These are phyloP conservation scores for Antedon mediterranea DNA, from an alignment of 53 echinoderm and acorn worm species.

Conservation along the genomic window DNA sequence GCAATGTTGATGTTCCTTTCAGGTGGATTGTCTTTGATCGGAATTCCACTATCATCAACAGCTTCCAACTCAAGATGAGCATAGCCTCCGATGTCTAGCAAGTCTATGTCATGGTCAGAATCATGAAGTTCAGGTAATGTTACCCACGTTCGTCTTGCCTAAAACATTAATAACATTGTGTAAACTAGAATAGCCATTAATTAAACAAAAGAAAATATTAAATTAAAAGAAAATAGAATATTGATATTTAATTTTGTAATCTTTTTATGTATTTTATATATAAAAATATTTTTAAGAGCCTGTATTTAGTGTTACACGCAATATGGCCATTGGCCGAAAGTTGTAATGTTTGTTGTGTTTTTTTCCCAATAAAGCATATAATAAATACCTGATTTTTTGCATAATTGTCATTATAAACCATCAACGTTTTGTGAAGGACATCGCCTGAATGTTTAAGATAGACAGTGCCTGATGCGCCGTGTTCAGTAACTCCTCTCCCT, in stretches of 20 bases:
- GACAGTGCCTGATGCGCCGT: constrained; percentile 74
- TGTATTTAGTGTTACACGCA: too few species aligned
- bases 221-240: too few species aligned
- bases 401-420: constrained; percentile 29
- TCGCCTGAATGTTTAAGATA: constrained; percentile 38
- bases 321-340: too few species aligned
- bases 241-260: too few species aligned
- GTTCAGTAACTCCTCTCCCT: constrained; percentile 48
- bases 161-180: background rate
- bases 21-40: constrained; percentile 12
- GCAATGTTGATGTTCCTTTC: constrained; percentile 28
- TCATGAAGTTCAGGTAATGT: constrained; percentile 43
- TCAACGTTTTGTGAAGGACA: constrained; percentile 29
- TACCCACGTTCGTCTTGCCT: constrained; percentile 41
- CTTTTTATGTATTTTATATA: too few species aligned
- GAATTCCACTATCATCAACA: constrained; percentile 31
- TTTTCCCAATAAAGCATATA: too few species aligned
- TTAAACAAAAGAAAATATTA: too few species aligned
- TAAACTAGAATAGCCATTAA: too few species aligned
- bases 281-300: too few species aligned
- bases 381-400: background rate
- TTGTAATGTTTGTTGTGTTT: too few species aligned
- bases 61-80: constrained; percentile 69
- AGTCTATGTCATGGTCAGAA: constrained; percentile 55
- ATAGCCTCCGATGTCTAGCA: constrained; percentile 60